These are phyloP conservation scores for Drosophila pallidifrons DNA, from an alignment of 1,140 invertebrate species.

Conservation along the genomic window DNA sequence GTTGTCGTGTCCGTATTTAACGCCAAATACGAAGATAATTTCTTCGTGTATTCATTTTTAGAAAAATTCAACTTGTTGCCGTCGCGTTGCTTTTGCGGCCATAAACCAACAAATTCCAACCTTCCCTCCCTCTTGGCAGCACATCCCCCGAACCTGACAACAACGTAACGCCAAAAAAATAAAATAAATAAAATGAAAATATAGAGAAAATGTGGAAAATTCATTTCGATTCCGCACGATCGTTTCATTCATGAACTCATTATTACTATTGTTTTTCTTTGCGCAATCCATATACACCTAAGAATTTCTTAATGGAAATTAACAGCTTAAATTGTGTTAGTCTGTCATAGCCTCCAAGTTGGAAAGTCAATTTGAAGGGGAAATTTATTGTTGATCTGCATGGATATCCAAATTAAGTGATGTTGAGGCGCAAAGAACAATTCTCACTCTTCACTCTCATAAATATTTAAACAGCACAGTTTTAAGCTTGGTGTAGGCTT, in stretches of 20 bases:
- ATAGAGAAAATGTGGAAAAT: conserved; percentile 28
- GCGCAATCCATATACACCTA: no score
- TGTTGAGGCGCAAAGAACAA: no score
- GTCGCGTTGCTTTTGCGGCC: conserved; percentile 51
- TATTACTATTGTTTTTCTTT: conserved; percentile 6
- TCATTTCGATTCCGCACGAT: conserved; percentile 6
- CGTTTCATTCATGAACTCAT: conserved; percentile 67
- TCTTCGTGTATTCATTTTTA: conserved; percentile 82
- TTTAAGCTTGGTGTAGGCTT: background rate
- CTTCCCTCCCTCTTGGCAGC: conserved; percentile 2
- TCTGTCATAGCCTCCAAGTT: background rate
- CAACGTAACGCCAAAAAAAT: conserved; percentile 16
- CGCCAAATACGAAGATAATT: conserved; percentile 81
- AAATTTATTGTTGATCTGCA: background rate
- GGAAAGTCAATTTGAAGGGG: no score
- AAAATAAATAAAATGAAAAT: conserved; percentile 16
- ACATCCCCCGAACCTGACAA: background rate
- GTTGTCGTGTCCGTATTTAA: conserved; percentile 73
- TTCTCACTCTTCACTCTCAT: no score
- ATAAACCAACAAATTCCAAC: conserved; percentile 56
- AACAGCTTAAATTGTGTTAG: background rate
- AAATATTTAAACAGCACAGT: background rate
- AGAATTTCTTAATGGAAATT: background rate
- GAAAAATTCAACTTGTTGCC: conserved; percentile 83
- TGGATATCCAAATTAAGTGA: background rate